Conservation (phyloP, 2,797 vertebrate genomes). For the Halcyon smyrnensis region DNA sequence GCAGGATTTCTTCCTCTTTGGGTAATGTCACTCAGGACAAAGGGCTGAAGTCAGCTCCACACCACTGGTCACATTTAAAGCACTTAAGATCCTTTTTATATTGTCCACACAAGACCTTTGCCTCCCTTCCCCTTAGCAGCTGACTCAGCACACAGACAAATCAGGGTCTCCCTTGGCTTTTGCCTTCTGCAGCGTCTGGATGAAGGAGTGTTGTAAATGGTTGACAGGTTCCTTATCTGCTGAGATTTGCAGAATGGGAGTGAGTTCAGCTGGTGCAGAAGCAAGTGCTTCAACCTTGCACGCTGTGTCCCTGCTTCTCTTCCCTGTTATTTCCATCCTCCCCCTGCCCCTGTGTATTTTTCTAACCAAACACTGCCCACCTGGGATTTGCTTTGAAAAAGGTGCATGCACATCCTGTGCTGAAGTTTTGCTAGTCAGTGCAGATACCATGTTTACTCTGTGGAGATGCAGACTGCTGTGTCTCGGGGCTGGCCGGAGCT, state of each 20-base stretch:
- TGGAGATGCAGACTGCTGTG: not conserved
- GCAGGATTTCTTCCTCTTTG: not conserved
- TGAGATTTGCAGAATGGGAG: not conserved
- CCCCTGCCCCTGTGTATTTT: not conserved
- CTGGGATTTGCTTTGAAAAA: not conserved
- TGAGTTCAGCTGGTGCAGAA: not conserved
- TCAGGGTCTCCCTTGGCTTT: accelerated
- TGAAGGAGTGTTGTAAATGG: not conserved
- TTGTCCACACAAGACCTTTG: not conserved
- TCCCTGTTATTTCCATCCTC: not conserved
- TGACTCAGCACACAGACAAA: not conserved
- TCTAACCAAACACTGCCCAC: not conserved
- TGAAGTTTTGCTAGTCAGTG: not conserved
- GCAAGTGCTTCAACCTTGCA: not conserved
- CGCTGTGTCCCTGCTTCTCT: not conserved
- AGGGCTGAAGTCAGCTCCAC: not conserved
- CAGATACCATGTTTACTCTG: accelerated
- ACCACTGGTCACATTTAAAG: accelerated
- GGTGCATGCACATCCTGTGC: not conserved
- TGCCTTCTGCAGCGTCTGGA: not conserved
- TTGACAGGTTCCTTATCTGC: not conserved
- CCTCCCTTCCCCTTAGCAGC: not conserved
- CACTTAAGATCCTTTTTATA: not conserved
- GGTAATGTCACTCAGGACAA: not conserved
- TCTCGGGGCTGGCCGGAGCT: not conserved